Conservation (phyloP, 1,140 invertebrate genomes). For the Papilio machaon region DNA sequence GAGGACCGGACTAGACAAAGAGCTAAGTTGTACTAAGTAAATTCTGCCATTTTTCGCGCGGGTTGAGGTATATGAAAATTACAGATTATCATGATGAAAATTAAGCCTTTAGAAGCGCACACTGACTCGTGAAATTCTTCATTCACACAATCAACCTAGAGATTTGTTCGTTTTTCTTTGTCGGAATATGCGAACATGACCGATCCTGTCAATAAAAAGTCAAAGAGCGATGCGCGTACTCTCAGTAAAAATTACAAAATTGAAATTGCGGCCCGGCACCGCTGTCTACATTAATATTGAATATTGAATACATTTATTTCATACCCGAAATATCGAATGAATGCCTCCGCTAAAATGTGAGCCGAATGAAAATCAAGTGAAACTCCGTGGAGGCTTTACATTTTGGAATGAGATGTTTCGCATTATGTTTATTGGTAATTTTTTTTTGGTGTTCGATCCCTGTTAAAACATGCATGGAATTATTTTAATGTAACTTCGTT, state of each 20-base stretch:
- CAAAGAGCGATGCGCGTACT: conserved; percentile 56
- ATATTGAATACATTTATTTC: conserved; percentile 81
- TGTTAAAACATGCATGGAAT: not conserved
- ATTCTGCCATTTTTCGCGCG: not conserved
- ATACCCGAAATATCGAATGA: conserved; percentile 80
- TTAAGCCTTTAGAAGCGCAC: not conserved
- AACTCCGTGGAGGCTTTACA: conserved; percentile 69
- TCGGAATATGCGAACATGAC: too few species aligned
- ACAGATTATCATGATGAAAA: too few species aligned
- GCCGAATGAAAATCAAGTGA: conserved; percentile 71
- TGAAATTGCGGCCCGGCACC: conserved; percentile 79
- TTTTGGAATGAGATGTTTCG: conserved; percentile 72
- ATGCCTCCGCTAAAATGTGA: conserved; percentile 70
- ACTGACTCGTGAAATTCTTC: not conserved
- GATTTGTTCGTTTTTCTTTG: too few species aligned
- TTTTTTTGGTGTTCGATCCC: conserved; percentile 43
- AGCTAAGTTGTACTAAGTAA: not conserved
- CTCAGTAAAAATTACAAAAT: conserved; percentile 81
- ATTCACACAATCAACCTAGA: too few species aligned
- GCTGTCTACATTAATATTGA: conserved; percentile 81
- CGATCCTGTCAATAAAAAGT: not conserved
- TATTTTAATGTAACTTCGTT: not conserved
- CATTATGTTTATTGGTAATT: conserved; percentile 70
- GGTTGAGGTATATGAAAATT: too few species aligned
- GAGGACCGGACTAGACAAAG: not conserved